Percentiles rank a stretch among this genome's conserved stretches.
phyloP scores from a whole-genome alignment of 2,113 vertebrate genomes.

The Brachypteracias leptosomus region DNA sequence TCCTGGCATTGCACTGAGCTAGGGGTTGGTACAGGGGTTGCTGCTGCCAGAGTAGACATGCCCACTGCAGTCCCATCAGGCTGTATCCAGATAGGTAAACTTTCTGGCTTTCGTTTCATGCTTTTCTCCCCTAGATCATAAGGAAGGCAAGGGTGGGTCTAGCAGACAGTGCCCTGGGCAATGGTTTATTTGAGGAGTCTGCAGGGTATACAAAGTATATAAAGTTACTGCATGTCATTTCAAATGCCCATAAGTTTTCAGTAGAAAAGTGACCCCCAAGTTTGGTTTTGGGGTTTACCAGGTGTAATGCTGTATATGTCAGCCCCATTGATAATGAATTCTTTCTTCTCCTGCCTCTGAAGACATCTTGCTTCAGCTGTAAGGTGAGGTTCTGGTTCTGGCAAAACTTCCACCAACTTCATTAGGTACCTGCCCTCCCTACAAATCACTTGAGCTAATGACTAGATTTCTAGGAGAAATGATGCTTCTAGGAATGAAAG shows the following conservation, averaged over 20 bases:
- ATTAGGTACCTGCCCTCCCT: not conserved
- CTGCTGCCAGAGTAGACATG: conserved; percentile 24
- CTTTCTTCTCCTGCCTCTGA: not conserved
- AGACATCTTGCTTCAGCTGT: not conserved
- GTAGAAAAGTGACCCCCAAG: not conserved
- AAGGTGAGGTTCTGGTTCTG: not conserved
- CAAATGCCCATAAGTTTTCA: not conserved
- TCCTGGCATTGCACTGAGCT: not conserved
- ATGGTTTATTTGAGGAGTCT: not conserved
- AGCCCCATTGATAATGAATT: not conserved
- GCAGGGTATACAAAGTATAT: conserved; percentile 21
- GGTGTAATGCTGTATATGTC: not conserved
- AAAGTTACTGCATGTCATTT: not conserved
- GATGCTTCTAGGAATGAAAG: not conserved
- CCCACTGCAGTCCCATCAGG: not conserved
- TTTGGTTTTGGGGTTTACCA: not conserved
- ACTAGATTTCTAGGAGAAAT: not conserved
- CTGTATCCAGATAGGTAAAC: not conserved
- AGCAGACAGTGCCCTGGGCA: conserved; percentile 30
- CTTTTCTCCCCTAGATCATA: conserved; percentile 9
- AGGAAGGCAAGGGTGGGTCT: conserved; percentile 20
- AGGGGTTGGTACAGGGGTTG: not conserved
- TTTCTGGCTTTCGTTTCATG: not conserved
- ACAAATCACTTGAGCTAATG: not conserved
- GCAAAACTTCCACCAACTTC: not conserved